Evolutionary conservation across 2,797 vertebrate species (phyloP).

Genomic region (Choloepus didactylus): DNA sequence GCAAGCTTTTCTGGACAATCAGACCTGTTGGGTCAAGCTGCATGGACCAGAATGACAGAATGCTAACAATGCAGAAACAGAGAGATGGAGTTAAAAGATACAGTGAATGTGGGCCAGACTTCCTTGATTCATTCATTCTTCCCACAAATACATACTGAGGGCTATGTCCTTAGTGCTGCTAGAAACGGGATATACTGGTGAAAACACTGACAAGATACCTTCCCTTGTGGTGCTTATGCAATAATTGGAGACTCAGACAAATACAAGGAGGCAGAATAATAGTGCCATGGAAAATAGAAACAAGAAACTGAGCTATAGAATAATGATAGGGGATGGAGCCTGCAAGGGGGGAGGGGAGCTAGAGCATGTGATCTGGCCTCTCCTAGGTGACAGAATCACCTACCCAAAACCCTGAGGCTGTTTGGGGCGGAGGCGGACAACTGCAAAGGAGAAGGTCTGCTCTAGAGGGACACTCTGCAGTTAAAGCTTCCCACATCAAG

Average conservation of each 20-base stretch:
- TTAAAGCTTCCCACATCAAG: neutral
- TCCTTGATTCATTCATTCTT: neutral
- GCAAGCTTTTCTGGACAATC: neutral
- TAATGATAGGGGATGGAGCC: neutral
- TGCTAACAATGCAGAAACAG: neutral
- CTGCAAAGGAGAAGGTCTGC: neutral
- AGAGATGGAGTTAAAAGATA: slow-evolving; percentile 35
- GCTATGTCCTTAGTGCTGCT: neutral
- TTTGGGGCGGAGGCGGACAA: neutral
- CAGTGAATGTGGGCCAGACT: neutral
- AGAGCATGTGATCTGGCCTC: neutral
- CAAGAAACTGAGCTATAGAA: neutral
- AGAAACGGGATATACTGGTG: neutral
- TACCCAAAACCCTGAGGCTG: neutral
- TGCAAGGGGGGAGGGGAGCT: too few species aligned
- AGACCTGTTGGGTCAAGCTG: neutral
- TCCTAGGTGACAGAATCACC: neutral
- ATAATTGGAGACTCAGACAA: neutral
- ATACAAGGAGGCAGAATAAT: neutral
- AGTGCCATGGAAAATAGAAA: neutral
- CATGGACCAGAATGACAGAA: neutral
- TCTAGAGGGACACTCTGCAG: neutral
- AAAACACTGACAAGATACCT: neutral
- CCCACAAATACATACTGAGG: neutral
- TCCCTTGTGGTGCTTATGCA: neutral